Conservation (phyloP, 2,888 invertebrate species). For the Strigamia crassipes region DNA sequence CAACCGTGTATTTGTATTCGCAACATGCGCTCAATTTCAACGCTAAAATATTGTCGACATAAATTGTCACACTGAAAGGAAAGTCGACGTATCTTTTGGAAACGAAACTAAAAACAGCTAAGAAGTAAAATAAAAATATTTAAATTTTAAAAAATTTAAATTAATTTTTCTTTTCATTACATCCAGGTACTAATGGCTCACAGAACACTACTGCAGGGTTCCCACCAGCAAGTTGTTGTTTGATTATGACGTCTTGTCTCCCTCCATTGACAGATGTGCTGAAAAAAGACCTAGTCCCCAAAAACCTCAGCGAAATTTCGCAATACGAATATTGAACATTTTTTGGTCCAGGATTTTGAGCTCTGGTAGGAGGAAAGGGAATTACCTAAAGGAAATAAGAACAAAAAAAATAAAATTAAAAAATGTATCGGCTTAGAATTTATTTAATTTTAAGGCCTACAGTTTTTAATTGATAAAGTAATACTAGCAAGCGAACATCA, state of each 20-base stretch:
- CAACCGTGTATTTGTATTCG: constrained; percentile 59
- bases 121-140: constrained; percentile 42
- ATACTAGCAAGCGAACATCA: neutral
- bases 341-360: constrained; percentile 13
- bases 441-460: neutral
- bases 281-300: constrained; percentile 28
- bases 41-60: constrained; percentile 59
- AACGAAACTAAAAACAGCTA: constrained; percentile 59
- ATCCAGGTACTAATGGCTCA: constrained; percentile 50
- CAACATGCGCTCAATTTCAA: constrained; percentile 60
- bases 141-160: constrained; percentile 4
- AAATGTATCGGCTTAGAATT: neutral
- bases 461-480: neutral
- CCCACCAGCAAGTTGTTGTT: constrained; percentile 52
- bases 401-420: neutral
- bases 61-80: constrained; percentile 60
- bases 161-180: constrained; percentile 44
- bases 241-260: constrained; percentile 50
- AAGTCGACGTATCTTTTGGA: constrained; percentile 60
- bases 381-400: neutral
- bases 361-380: neutral
- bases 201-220: constrained; percentile 52
- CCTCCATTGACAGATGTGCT: constrained; percentile 39
- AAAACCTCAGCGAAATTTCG: constrained; percentile 10
- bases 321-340: constrained; percentile 38